Evolutionary conservation across 2,888 invertebrate species (phyloP).

Genomic region (Rutpela maculata): DNA sequence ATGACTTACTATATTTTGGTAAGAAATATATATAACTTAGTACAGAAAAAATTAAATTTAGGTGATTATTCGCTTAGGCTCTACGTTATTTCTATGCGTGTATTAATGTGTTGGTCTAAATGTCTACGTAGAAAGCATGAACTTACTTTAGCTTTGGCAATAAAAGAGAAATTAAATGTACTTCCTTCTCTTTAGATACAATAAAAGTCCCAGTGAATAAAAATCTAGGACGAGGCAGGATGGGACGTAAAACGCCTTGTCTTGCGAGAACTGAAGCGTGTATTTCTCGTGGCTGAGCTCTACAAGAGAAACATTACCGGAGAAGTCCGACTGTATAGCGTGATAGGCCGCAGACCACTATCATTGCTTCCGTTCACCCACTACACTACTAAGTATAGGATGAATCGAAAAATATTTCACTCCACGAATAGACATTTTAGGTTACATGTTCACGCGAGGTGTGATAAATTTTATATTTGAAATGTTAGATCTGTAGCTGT

Average conservation of each 20-base stretch:
- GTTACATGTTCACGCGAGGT: too few relatives aligned
- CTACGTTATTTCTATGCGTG: too few relatives aligned
- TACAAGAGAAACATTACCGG: slow-evolving; percentile 42
- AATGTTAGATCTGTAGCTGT: too few relatives aligned
- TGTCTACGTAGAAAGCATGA: not conserved
- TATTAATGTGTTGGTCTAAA: too few relatives aligned
- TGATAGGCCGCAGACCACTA: slow-evolving; percentile 46
- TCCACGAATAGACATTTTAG: too few relatives aligned
- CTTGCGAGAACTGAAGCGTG: slow-evolving; percentile 34
- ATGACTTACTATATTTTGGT: too few relatives aligned
- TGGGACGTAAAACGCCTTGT: slow-evolving; percentile 32
- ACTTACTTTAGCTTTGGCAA: not conserved
- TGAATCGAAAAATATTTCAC: slow-evolving; percentile 9
- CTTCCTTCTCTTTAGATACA: slow-evolving; percentile 21
- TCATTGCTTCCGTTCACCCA: slow-evolving; percentile 41
- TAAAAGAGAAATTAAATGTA: slow-evolving; percentile 22
- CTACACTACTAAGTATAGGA: slow-evolving; percentile 31
- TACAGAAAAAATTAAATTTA: too few relatives aligned
- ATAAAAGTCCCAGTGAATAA: slow-evolving; percentile 20
- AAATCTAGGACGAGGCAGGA: slow-evolving; percentile 29
- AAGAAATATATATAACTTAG: too few relatives aligned
- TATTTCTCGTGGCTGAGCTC: slow-evolving; percentile 27
- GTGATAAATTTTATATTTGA: too few relatives aligned
- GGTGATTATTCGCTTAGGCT: too few relatives aligned
- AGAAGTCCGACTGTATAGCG: slow-evolving; percentile 32